Base-by-base conservation (phyloP, 2,888 invertebrate genomes). In the Quadroppia sp. region DNA sequence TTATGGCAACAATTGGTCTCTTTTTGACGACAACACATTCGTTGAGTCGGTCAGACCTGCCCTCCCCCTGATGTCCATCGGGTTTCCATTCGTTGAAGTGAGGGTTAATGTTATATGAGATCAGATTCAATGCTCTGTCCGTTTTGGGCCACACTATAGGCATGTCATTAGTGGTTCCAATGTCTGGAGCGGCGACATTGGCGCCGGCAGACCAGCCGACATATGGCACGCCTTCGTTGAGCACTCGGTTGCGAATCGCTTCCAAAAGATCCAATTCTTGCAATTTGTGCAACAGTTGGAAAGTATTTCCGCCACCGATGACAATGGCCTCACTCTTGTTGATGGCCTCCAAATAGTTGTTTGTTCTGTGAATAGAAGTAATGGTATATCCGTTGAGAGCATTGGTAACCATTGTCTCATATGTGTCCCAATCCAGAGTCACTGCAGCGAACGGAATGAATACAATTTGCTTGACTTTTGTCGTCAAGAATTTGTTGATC, bases 131-230 rank as follows among this genome's bases (percentile, higher is more conserved):
- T 0, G 89, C 91, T 77, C 87, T 84, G 82, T 91, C 89, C 71
- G 85, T 85, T 32, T 90, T 89, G 53, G 91, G 91, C 81, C 86
- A 88, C n/a, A 86, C 87, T 74, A 92, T 90, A 3, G 92, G 92
- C 92, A 92, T 92, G 81, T 92, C 92, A 84, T 92, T 92, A 67
- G 92, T 92, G 4, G 91, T 92, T 79, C 88, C 86, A 78, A 92
- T 92, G 77, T 88, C 89, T 77, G 84, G 84, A 1, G 92, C 91
- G 13, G 91, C 89, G 17, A 92, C 89, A 85, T 92, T 92, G 17
- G 90, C 90, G 61, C 91, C 91, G 74, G 91, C 91, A 83, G 90
- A 90, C 77, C 88, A 88, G 20, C 91, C 91, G 76, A 91, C 88
- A 79, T 91, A 91, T 2, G 88, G 85, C 42, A 89, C 80, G 7